Conservation (phyloP, 1,140 invertebrate genomes). For the Campoletis sonorensis region DNA sequence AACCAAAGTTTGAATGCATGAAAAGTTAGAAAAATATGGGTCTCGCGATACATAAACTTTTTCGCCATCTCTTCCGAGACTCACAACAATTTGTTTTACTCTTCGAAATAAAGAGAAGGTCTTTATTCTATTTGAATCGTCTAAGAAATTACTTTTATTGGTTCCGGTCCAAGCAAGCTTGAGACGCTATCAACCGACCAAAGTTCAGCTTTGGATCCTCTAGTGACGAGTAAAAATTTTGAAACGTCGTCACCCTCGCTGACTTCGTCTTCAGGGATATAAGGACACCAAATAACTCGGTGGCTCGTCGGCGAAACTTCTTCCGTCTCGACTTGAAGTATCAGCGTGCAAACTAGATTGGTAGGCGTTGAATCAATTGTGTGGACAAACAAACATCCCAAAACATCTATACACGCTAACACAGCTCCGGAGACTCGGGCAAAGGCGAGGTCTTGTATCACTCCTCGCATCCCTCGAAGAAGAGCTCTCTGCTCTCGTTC, state of each 20-base stretch:
- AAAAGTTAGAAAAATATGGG: slow-evolving; percentile 1
- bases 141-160: slow-evolving; percentile 59
- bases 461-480: slow-evolving; percentile 90
- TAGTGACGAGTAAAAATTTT: slow-evolving; percentile 87
- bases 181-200: slow-evolving; percentile 69
- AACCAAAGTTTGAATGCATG: not conserved
- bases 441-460: slow-evolving; percentile 93
- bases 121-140: not conserved
- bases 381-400: slow-evolving; percentile 89
- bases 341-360: slow-evolving; percentile 78
- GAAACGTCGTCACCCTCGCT: slow-evolving; percentile 83
- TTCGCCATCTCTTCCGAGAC: slow-evolving; percentile 9
- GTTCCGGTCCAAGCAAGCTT: slow-evolving; percentile 61
- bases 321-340: slow-evolving; percentile 75
- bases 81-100: no score
- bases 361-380: slow-evolving; percentile 82
- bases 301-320: slow-evolving; percentile 71
- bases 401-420: slow-evolving; percentile 90
- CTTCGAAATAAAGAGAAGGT: no score
- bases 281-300: slow-evolving; percentile 94
- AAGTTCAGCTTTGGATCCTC: slow-evolving; percentile 83
- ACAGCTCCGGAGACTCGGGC: slow-evolving; percentile 88
- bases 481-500: slow-evolving; percentile 85
- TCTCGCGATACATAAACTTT: not conserved
- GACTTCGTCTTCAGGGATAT: slow-evolving; percentile 84